Evolutionary conservation across 2,888 invertebrate species (phyloP), one percentile per base, ranked within the genome.

Genomic region (Spodoptera picta): DNA sequence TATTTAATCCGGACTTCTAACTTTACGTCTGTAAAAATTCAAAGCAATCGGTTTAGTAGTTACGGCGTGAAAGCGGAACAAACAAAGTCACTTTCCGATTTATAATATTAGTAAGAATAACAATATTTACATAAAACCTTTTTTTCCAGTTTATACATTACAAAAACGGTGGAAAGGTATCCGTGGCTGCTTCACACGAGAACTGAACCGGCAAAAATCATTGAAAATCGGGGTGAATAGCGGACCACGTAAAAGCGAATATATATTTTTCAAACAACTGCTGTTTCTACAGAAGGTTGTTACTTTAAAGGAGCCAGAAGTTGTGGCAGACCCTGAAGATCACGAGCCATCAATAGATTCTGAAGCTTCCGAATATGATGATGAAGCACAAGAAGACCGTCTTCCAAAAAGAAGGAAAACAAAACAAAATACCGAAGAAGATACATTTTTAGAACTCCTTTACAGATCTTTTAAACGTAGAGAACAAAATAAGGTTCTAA

Each of bases 211-310:
- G 4, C 46, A 46, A 46, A 46, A 46, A 46, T 5, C 19, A 7
- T 19, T 46, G 6, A 46, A 14, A 10, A 19, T 14, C 5, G 46
- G 46, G 10, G 19, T 19, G 2, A 10, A 14, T 6, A 19, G 19
- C 2, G 46, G 46, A 46, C 10, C 46, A n/a, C 46, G 46, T 46
- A 46, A 46, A 46, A 46, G 46, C 19, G 46, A 46, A 46, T 46
- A 46, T 10, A 19, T 46, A 6, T 46, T 9, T 10, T 46, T 46
- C 14, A 46, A 46, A 46, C 46, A 46, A 19, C 14, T 46, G 3
- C 46, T 19, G 19, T 46, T 46, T 46, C 3, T 46, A 46, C 6
- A 14, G 10, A 46, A 46, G 10, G 46, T 46, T 14, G 14, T 14
- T 0, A 14, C n/a, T 6, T 5, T 46, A 46, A 46, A 7, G 7